Base-by-base conservation (phyloP, 2,797 vertebrate genomes). In the Liparis tanakae region DNA sequence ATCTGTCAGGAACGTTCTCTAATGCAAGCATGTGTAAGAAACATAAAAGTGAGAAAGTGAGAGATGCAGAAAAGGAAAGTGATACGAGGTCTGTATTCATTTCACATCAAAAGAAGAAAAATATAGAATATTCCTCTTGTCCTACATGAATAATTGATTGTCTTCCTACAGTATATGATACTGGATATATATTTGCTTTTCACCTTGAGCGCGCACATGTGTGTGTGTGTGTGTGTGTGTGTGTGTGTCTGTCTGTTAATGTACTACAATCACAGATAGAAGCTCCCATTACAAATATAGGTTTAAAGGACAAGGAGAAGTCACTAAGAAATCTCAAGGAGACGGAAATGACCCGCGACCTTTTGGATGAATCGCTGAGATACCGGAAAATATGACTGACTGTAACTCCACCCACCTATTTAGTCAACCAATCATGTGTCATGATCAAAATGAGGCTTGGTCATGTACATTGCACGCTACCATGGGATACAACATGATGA, bases 141-240 rank as follows among this genome's bases (percentile, higher is more conserved):
- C 78, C 83, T 87, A 60, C 78, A 91, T 93, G 85, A 92, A 93
- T 93, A 92, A 91, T 92, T 90, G 67, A 92, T 91, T 54, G 44
- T 70, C 61, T 74, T 89, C 85, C 86, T 89, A 88, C 83, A 86
- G 72, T 78, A 78, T 83, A 83, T 82, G 89, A 80, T 77, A 89
- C 4, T 82, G 66, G 80, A 88, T 88, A 84, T 87, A 88, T 2
- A 17, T 81, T 64, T 34, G 10, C 37, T 51, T 67, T 73, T 22
- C 71, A 70, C 43, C 33, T 56, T 82, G 41, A n/a, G 43, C 48
- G 41, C 54, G 2, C n/a, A n/a, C n/a, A n/a, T 37, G 34, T 55
- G n/a, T 59, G 41, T 62, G 14, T 60, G 50, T 72, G 10, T 74
- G 39, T 54, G 37, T 80, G 41, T 48, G 43, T 63, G 41, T 66